phyloP scores from a whole-genome alignment of 2,113 vertebrate species.

The Heterotis niloticus region DNA sequence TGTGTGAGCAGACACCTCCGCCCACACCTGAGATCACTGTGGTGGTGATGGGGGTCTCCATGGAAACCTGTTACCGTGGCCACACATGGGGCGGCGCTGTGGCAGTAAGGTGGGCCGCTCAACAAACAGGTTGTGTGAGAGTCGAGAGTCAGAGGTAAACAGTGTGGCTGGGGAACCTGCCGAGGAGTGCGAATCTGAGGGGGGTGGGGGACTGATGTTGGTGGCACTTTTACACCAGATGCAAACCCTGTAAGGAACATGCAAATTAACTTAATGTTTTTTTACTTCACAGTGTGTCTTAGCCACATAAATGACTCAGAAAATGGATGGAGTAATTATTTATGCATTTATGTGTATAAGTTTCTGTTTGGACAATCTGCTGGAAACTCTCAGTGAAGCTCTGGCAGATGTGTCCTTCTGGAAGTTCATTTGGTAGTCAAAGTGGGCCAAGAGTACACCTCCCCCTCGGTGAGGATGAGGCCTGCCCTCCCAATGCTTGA shows the following conservation, averaged over 20 bases:
- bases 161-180: not conserved
- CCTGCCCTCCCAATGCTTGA: not conserved
- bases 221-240: not conserved
- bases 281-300: not conserved
- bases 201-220: not conserved
- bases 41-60: conserved; percentile 17
- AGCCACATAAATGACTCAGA: not conserved
- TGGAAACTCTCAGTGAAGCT: not conserved
- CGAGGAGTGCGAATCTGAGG: too few relatives aligned
- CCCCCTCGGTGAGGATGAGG: too few relatives aligned
- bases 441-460: not conserved
- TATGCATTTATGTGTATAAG: not conserved
- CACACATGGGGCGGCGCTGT: not conserved
- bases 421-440: not conserved
- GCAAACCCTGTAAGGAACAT: not conserved
- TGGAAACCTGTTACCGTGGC: not conserved
- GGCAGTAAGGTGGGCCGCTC: not conserved
- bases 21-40: conserved; percentile 3
- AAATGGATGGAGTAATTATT: conserved; percentile 12
- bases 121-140: conserved; percentile 22
- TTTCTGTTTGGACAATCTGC: not conserved
- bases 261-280: not conserved
- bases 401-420: not conserved
- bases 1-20: not conserved
- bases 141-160: not conserved